A percentile compares a stretch with the other conserved stretches of the same genome.
These are phyloP conservation scores for Loriculus beryllinus DNA, from an alignment of 2,797 vertebrate genomes.

Conservation along the genomic window DNA sequence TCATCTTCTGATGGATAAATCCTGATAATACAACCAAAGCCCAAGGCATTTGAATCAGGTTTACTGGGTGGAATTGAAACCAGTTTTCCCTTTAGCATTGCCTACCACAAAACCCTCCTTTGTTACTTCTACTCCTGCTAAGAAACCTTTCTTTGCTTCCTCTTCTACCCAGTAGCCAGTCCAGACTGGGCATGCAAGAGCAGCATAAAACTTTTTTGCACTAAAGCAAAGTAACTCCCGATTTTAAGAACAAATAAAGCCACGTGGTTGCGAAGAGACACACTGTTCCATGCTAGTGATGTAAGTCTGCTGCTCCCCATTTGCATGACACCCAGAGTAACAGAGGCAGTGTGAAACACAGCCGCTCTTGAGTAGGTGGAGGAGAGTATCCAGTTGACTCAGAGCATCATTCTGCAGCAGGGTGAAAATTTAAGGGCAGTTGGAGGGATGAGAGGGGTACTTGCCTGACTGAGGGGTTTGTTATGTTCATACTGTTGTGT, in stretches of 20 bases:
- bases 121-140: not conserved
- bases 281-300: not conserved
- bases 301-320: not conserved
- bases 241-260: not conserved
- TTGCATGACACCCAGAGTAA: not conserved
- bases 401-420: constrained; percentile 10
- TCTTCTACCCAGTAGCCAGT: not conserved
- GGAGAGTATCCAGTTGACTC: constrained; percentile 47
- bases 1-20: not conserved
- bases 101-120: not conserved
- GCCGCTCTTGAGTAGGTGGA: not conserved
- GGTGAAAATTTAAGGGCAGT: constrained; percentile 41
- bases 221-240: not conserved
- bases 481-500: not conserved
- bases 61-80: not conserved
- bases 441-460: not conserved
- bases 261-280: not conserved
- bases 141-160: not conserved
- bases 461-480: not conserved
- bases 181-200: not conserved
- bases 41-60: not conserved
- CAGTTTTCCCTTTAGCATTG: not conserved
- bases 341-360: not conserved
- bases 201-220: not conserved
- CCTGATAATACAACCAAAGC: not conserved